Evolutionary conservation across 2,888 invertebrate genomes (phyloP), one percentile per base, ranked within the genome.

Genomic region (Rhagonycha fulva): DNA sequence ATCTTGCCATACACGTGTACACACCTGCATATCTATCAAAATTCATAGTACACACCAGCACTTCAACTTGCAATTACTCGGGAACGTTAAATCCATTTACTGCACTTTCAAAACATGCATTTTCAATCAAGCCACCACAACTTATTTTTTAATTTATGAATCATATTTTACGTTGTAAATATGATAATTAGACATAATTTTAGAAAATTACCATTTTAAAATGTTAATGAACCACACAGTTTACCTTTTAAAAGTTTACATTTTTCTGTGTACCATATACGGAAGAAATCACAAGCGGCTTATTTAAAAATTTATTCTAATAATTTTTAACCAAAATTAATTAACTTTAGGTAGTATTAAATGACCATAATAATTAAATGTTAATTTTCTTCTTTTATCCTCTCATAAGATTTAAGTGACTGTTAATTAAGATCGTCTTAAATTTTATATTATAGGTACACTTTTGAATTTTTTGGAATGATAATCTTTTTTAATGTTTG

Each of bases 1-100:
- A 81, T 81, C 80, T 72, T 70, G 68, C 67, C 68, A 62, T 77
- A 77, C 81, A 81, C 78, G 79, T 79, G 81, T 79, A 79, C 82
- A 82, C 82, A 76, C 77, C 77, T 77, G 77, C 74, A 70, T 62
- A 28, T 74, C 24, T 62, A 76, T 73, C 70, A 73, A 68, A 69
- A 14, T 68, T 72, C 30, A 14, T 28, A 68, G 68, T 68, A n/a
- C 26, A 26, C 47, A 47, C 47, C 47, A 47, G 47, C 2, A 47
- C 47, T 47, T 47, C n/a, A n/a, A 47, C 47, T 47, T 47, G 47
- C 47, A 47, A 47, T 47, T 32, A 32, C 5, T 5, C 12, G 11
- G 32, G 32, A 11, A 32, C 32, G 12, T 12, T 11, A 11, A 32
- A 32, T 32, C 32, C 47, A 32, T 32, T 32, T 32, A 12, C 12